Evolutionary conservation across 2,113 vertebrate genomes (phyloP), one percentile per base, ranked within the genome.

Genomic region (Strigops habroptila): DNA sequence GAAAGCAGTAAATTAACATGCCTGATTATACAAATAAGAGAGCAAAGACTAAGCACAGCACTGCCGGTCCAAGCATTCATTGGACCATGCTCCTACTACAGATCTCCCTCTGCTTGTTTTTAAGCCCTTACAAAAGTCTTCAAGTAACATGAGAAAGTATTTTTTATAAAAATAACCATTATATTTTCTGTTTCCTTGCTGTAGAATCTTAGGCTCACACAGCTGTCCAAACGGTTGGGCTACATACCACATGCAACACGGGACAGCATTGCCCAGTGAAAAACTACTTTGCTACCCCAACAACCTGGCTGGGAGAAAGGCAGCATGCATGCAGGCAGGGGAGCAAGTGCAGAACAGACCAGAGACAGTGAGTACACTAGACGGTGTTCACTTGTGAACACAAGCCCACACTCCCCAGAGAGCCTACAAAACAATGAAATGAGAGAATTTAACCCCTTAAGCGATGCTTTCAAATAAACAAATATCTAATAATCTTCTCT

Each of bases 201-300:
- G 25, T 33, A 57, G 67, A 69, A 77, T 24, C 59, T 62, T 6
- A 69, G 31, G 22, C 6, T 73, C 15, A 57, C 8, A 4, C 8
- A 59, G 35, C 14, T 86, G 9, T 2, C 3, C 39, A 86, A 48
- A 55, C 0, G 0, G 12, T 25, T 6, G 35, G 53, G n/a, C 35
- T 80, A 35, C 27, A 52, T 2, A 18, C 11, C 5, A 1, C 48
- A 21, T 7, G 10, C 17, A 52, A 3, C 15, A 48, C 13, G 21
- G n/a, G 44, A 14, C 7, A 57, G 23, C n/a, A 9, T 10, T 70
- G 64, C 28, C 30, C 33, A 14, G 14, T 9, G 10, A 71, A 59
- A 59, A 12, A 49, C 4, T 0, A 0, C 27, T 16, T n/a, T 70
- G 46, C 39, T 59, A 48, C 37, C 31, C 22, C 64, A 74, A 44